phyloP scores from a whole-genome alignment of 2,888 invertebrate genomes.

The Amorpha juglandis region DNA sequence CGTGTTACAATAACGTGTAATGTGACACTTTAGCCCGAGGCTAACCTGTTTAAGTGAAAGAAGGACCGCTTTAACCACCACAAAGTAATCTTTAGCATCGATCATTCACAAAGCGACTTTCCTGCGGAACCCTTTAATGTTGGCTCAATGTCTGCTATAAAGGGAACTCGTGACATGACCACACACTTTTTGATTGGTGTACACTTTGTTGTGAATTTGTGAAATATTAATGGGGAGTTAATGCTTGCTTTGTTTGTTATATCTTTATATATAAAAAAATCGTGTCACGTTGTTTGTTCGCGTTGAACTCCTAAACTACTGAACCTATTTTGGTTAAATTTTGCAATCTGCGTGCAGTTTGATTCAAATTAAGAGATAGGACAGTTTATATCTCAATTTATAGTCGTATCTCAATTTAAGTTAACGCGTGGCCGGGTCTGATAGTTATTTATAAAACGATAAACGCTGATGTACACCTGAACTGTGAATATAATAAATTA shows the following conservation, averaged over 20 bases:
- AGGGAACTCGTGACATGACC: conserved; percentile 39
- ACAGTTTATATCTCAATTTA: no score
- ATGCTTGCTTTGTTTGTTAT: background rate
- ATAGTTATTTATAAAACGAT: no score
- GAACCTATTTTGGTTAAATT: no score
- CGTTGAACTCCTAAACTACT: no score
- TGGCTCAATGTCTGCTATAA: conserved; percentile 38
- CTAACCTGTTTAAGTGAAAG: conserved; percentile 73
- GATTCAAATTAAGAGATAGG: no score
- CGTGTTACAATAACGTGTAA: conserved; percentile 49
- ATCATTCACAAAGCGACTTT: conserved; percentile 69
- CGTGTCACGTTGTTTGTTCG: no score
- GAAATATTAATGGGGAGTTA: background rate
- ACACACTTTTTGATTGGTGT: conserved; percentile 34
- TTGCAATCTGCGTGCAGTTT: no score
- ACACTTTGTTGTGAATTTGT: conserved; percentile 7
- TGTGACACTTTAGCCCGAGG: conserved; percentile 65
- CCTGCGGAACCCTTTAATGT: conserved; percentile 43
- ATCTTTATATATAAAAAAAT: no score
- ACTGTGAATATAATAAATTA: no score
- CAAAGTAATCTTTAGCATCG: conserved; percentile 77
- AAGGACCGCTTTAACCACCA: conserved; percentile 55
- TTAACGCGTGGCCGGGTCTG: no score
- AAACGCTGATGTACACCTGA: no score
- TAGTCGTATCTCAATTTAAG: no score